These are phyloP conservation scores for Tetramorium bicarinatum DNA, from an alignment of 2,888 invertebrate genomes.

Conservation along the genomic window DNA sequence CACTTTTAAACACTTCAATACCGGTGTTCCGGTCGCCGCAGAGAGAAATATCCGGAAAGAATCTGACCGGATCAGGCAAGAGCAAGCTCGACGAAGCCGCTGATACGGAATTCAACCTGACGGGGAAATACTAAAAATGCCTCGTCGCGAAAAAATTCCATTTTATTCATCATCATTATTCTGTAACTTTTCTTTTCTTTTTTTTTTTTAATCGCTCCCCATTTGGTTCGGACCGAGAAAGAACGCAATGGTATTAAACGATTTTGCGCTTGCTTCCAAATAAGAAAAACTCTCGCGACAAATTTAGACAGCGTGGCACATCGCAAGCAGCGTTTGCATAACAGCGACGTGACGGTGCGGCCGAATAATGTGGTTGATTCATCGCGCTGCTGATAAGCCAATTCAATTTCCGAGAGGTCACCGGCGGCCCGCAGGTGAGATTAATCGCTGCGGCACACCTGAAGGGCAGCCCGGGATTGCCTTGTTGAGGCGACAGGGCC, in stretches of 20 bases:
- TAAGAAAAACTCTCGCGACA: conserved; percentile 13
- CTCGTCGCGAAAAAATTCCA: background rate
- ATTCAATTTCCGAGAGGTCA: conserved; percentile 77
- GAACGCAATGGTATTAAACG: background rate
- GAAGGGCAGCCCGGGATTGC: conserved; percentile 39
- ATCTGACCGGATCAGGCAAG: background rate
- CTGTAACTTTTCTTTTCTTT: background rate
- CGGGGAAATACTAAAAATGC: background rate
- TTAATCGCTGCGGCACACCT: conserved; percentile 72
- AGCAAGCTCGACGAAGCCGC: background rate
- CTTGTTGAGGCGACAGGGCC: conserved; percentile 13
- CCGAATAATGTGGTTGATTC: conserved; percentile 81
- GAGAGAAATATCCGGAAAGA: background rate
- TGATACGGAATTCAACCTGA: background rate
- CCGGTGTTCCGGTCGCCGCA: background rate
- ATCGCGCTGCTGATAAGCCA: conserved; percentile 71
- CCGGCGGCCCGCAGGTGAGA: conserved; percentile 71
- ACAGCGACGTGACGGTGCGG: conserved; percentile 7
- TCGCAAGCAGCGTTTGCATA: background rate
- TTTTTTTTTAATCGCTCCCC: too few relatives aligned
- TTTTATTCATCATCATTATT: background rate
- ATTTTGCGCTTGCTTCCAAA: background rate
- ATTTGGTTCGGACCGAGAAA: background rate
- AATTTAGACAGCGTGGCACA: background rate
- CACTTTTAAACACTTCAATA: conserved; percentile 20